phyloP scores from a whole-genome alignment of 2,113 vertebrate genomes.

The Sitta europaea region DNA sequence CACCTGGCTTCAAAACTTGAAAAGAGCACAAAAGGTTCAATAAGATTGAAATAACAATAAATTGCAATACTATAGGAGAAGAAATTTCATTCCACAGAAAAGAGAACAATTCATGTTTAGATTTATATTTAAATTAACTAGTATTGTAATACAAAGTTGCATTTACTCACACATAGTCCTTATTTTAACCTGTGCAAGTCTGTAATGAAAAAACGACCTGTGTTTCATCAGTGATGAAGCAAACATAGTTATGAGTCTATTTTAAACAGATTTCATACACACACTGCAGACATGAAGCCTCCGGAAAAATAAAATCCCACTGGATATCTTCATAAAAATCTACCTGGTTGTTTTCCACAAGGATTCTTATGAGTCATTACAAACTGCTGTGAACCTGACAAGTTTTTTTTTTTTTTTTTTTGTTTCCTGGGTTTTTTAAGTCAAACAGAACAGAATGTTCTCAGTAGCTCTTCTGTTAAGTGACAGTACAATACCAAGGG shows the following conservation, averaged over 20 bases:
- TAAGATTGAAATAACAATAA: neutral
- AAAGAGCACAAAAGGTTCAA: neutral
- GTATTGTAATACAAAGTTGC: neutral
- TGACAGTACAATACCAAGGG: neutral
- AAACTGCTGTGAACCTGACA: neutral
- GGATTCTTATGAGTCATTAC: neutral
- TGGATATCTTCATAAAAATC: neutral
- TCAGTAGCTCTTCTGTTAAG: neutral
- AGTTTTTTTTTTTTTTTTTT: fast-evolving
- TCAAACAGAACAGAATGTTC: neutral
- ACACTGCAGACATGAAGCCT: neutral
- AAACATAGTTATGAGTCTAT: neutral
- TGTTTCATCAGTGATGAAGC: neutral
- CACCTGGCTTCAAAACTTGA: neutral
- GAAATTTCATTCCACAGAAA: neutral
- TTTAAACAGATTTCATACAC: neutral
- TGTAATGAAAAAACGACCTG: neutral
- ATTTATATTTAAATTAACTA: conserved; percentile 30
- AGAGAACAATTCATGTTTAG: neutral
- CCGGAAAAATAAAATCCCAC: neutral
- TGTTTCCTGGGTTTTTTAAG: neutral
- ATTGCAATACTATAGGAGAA: neutral
- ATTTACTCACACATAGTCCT: neutral
- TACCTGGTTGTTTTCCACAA: neutral
- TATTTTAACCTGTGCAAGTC: neutral